phyloP scores from a whole-genome alignment of 2,797 vertebrate species.

The Protonibea diacanthus region DNA sequence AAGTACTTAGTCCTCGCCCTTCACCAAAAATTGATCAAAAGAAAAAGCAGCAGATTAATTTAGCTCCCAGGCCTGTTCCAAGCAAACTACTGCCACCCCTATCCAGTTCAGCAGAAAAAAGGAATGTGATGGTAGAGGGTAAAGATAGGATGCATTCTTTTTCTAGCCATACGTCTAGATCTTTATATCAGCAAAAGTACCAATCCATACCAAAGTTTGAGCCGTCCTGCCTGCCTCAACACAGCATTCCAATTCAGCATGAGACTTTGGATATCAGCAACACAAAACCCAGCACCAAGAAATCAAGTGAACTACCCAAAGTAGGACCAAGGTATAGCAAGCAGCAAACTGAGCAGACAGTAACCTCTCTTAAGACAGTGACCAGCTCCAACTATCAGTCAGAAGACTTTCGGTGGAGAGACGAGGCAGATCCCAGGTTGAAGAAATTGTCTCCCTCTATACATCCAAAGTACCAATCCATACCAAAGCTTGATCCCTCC shows the following conservation, averaged over 20 bases:
- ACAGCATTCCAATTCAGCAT: constrained; percentile 68
- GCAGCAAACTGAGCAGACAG: constrained; percentile 12
- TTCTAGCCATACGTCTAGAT: constrained; percentile 5
- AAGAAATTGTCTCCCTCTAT: constrained; percentile 20
- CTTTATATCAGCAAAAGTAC: constrained; percentile 20
- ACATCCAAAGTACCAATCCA: neutral
- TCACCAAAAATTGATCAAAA: constrained; percentile 36
- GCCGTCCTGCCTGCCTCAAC: constrained; percentile 47
- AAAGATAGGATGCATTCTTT: neutral
- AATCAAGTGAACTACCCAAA: neutral
- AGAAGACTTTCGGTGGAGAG: constrained; percentile 16
- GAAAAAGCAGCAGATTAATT: constrained; percentile 40
- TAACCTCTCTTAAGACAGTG: neutral
- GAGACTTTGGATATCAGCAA: constrained; percentile 73
- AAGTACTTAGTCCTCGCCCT: neutral
- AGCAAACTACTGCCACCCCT: constrained; percentile 32
- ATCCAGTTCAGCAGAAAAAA: constrained; percentile 30
- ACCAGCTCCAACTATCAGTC: constrained; percentile 19
- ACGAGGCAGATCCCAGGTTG: constrained; percentile 9
- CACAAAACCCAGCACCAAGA: constrained; percentile 13
- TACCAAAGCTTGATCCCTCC: constrained; percentile 49
- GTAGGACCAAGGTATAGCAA: constrained; percentile 30
- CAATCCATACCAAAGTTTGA: constrained; percentile 48
- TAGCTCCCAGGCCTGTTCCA: constrained; percentile 6
- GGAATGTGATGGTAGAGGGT: neutral